Base-by-base conservation (phyloP, 1,140 invertebrate genomes). In the Radopholus similis region DNA sequence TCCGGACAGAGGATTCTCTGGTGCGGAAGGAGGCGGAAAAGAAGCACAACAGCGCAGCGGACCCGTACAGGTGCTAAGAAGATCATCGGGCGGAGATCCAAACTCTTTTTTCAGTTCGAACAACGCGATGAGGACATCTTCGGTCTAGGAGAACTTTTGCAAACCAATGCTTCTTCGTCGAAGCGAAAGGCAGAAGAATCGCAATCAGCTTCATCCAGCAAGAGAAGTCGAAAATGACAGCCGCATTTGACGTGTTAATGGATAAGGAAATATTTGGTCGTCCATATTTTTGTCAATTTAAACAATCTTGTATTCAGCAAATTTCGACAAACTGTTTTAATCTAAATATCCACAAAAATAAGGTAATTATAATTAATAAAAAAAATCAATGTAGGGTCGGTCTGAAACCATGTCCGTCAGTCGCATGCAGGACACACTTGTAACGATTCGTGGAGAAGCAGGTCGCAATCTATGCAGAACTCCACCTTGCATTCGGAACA, bases 121-220 rank as follows among this genome's bases (percentile, higher is more conserved):
- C 47, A 74, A 28, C 40, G 35, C 5, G 73, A 72, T 30, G 58
- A 75, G 40, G 73, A 75, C 64, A 75, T 75, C 51, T 75, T 75
- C 37, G 73, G 73, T 42, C 62, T 75, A 26, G 64, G 75, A 32
- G 75, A 77, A 34, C 40, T 75, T 13, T 47, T 75, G 8, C 62
- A 73, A 23, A 73, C 71, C 0, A 73, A 38, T 18, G 37, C 56
- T 2, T 47, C 37, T 3, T 55, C 70, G n/a, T 60, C 71, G 9
- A 71, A 71, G 47, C 70, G 70, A 18, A 68, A 68, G 34, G 15
- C 32, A 32, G 21, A 13, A 15, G 66, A 68, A 44, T 40, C 62
- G 37, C 58, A 54, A 38, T 30, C 13, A 6, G 11, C 42, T 18
- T 18, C 3, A 26, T 6, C 51, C 32, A 32, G 4, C 32, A 68